Base-by-base conservation (phyloP, 2,113 vertebrate species). In the Cyphomyrus discorhynchus region DNA sequence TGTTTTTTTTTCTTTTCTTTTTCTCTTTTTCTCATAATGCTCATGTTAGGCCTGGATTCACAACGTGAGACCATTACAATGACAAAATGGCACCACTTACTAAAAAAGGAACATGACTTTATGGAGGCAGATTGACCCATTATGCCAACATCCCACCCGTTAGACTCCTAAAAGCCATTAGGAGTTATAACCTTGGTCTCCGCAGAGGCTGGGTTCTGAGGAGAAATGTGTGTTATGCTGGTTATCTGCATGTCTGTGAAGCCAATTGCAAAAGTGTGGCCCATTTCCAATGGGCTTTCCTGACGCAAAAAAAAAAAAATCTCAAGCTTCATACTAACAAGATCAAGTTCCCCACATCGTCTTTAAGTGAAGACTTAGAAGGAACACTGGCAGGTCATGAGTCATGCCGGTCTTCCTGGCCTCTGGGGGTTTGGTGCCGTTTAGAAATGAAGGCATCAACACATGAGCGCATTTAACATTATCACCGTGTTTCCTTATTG, bases 121-220 rank as follows among this genome's bases (percentile, higher is more conserved):
- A 87, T 56, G 45, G 82, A 84, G 82, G 85, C 31, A 52, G 85
- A 87, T n/a, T 87, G 50, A 87, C 49, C 49, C n/a, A 53, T 87
- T 47, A 53, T 9, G 31, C 10, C 50, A 87, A 35, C 50, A 39
- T 53, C 27, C 21, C 24, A 19, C 85, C 15, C 31, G 50, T 52
- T 53, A 87, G 85, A 53, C 49, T 35, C 39, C 49, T 87, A 53
- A 87, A 87, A 87, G 49, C 85, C 49, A 31, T 87, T 53, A 53
- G 85, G n/a, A 7, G 50, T n/a, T 84, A 84, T 84, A 47, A 39
- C 50, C n/a, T 39, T 21, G 35, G 50, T 53, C 19, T 24, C 42
- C 49, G 46, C 45, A 10, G 42, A 49, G 83, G 31, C 70, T 19
- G 70, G 74, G 13, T 39, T 19, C 3, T n/a, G 39, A 47, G 15